Evolutionary conservation across 2,888 invertebrate species (phyloP).

Genomic region (Microchrysa polita): DNA sequence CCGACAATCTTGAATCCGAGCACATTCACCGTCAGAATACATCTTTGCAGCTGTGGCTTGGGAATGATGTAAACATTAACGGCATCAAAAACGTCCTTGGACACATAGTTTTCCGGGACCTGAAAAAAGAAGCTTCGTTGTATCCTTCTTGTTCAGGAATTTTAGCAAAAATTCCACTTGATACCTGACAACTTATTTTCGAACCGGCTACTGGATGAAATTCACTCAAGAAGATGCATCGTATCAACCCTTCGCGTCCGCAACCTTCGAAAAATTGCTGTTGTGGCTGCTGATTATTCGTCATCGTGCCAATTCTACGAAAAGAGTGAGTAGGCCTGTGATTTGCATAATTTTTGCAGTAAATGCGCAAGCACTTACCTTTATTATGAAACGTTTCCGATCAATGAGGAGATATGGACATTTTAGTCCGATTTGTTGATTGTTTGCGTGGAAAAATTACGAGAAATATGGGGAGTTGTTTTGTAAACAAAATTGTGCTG

Average conservation of each 20-base stretch:
- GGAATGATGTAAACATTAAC: constrained; percentile 95
- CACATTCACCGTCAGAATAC: constrained; percentile 86
- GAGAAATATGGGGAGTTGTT: background rate
- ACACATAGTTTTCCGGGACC: constrained; percentile 90
- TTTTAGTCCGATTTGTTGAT: background rate
- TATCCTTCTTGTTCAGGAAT: too few species aligned
- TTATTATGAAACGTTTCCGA: too few species aligned
- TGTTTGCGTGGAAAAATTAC: background rate
- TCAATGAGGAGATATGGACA: background rate
- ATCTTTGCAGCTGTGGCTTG: constrained; percentile 88
- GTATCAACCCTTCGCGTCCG: constrained; percentile 78
- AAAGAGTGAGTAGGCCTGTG: too few species aligned
- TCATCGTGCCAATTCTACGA: constrained; percentile 4
- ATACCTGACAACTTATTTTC: constrained; percentile 85
- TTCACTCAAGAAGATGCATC: constrained; percentile 83
- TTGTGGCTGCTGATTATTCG: constrained; percentile 47
- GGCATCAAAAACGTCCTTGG: constrained; percentile 93
- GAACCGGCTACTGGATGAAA: constrained; percentile 83
- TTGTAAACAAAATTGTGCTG: constrained; percentile 15
- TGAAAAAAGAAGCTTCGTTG: constrained; percentile 61
- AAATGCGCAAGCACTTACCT: too few species aligned
- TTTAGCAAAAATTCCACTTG: background rate
- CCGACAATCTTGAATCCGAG: constrained; percentile 89
- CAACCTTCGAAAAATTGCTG: constrained; percentile 69
- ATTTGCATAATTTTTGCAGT: too few species aligned